phyloP scores from a whole-genome alignment of 2,113 vertebrate genomes.

The Cranoglanis bouderius region DNA sequence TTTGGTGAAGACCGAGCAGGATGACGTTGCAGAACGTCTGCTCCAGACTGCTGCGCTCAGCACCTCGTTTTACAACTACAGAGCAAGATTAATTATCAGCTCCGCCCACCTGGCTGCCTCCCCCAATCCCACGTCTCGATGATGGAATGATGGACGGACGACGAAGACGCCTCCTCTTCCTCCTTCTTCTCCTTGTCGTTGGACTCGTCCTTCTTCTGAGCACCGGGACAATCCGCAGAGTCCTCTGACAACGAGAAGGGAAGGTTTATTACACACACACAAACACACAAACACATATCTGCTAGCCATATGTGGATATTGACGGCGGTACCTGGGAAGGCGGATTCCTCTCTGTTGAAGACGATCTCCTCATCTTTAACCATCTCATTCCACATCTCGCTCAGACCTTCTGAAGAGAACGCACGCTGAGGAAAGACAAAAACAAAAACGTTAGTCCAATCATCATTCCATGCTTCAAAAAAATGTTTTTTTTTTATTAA shows the following conservation, averaged over 20 bases:
- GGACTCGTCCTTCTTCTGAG: conserved; percentile 91
- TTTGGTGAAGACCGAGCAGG: neutral
- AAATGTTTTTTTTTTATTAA: too few species aligned
- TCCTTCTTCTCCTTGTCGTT: conserved; percentile 97
- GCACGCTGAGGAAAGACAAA: conserved; percentile 78
- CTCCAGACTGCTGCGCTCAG: too few species aligned
- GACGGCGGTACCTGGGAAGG: conserved; percentile 75
- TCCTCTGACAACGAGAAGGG: conserved; percentile 78
- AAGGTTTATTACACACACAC: too few species aligned
- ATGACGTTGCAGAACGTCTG: neutral
- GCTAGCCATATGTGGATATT: neutral
- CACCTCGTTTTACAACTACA: neutral
- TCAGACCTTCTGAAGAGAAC: conserved; percentile 93
- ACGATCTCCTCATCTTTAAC: conserved; percentile 97
- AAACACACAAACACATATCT: neutral
- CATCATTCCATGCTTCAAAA: neutral
- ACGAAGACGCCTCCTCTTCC: conserved; percentile 82
- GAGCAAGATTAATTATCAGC: neutral
- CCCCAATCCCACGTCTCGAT: conserved; percentile 99
- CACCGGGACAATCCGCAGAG: conserved; percentile 79
- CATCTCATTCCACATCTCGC: conserved; percentile 99
- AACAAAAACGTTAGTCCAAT: too few species aligned
- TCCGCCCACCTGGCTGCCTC: conserved; percentile 86
- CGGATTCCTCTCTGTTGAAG: conserved; percentile 83
- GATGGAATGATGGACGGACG: conserved; percentile 85